Evolutionary conservation across 1,140 invertebrate species (phyloP).

Genomic region (Heliconius hermathena): DNA sequence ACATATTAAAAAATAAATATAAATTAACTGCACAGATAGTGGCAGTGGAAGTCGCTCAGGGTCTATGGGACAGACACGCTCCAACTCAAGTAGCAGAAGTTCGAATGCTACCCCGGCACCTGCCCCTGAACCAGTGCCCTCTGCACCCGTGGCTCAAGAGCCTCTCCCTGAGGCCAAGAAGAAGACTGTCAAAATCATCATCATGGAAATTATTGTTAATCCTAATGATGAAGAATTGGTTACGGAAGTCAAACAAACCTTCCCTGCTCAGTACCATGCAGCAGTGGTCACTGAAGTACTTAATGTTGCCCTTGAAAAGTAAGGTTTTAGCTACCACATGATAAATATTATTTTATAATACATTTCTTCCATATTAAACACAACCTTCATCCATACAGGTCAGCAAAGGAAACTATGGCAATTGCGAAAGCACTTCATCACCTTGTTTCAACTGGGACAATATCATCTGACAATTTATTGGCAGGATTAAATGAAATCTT

Average conservation of each 20-base stretch:
- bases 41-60: slow-evolving; percentile 53
- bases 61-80: slow-evolving; percentile 53
- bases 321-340: slow-evolving; percentile 25
- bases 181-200: slow-evolving; percentile 57
- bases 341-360: background rate
- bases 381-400: slow-evolving; percentile 42
- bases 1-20: background rate
- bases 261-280: slow-evolving; percentile 57
- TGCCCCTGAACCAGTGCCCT: slow-evolving; percentile 34
- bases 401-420: slow-evolving; percentile 56
- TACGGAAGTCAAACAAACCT: slow-evolving; percentile 54
- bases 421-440: slow-evolving; percentile 57
- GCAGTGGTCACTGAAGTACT: slow-evolving; percentile 66
- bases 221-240: slow-evolving; percentile 56
- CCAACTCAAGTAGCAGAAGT: slow-evolving; percentile 54
- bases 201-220: slow-evolving; percentile 58
- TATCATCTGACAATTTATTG: slow-evolving; percentile 62
- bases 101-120: slow-evolving; percentile 36
- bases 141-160: slow-evolving; percentile 44
- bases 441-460: slow-evolving; percentile 56
- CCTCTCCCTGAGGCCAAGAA: slow-evolving; percentile 55
- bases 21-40: slow-evolving; percentile 36
- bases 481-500: slow-evolving; percentile 63
- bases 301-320: slow-evolving; percentile 67
- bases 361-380: background rate